These are phyloP conservation scores for Heliconius nattereri DNA, from an alignment of 1,140 invertebrate species.

Conservation along the genomic window DNA sequence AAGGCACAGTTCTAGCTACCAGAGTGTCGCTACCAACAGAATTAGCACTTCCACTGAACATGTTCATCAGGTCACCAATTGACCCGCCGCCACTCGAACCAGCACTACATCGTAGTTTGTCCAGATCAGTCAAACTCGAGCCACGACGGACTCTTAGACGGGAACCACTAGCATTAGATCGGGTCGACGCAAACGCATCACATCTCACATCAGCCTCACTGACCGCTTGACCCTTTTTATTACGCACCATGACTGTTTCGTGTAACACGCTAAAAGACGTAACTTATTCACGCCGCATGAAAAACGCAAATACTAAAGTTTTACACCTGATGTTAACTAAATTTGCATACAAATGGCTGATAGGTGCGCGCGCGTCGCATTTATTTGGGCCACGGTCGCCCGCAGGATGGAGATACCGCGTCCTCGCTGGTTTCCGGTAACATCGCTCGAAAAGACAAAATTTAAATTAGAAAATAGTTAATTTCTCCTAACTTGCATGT, in stretches of 20 bases:
- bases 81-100: conserved; percentile 83
- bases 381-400: conserved; percentile 76
- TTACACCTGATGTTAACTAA: conserved; percentile 58
- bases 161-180: conserved; percentile 51
- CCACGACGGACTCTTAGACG: conserved; percentile 84
- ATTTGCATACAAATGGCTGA: conserved; percentile 76
- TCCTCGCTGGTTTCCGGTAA: conserved; percentile 66
- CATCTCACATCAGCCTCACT: conserved; percentile 73
- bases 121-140: conserved; percentile 87
- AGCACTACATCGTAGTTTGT: conserved; percentile 82
- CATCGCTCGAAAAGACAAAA: conserved; percentile 59
- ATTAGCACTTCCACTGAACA: conserved; percentile 86
- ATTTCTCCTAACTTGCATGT: conserved; percentile 52
- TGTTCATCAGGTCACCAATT: conserved; percentile 90
- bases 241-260: conserved; percentile 58
- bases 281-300: conserved; percentile 29
- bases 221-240: conserved; percentile 64
- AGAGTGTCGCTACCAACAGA: conserved; percentile 85
- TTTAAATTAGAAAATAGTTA: conserved; percentile 37
- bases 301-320: conserved; percentile 52
- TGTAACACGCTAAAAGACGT: conserved; percentile 35
- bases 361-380: conserved; percentile 62
- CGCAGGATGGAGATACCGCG: conserved; percentile 74
- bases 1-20: conserved; percentile 85
- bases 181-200: conserved; percentile 55